These are phyloP conservation scores for Oryctes rhinoceros DNA, from an alignment of 1,140 invertebrate species.

Conservation along the genomic window DNA sequence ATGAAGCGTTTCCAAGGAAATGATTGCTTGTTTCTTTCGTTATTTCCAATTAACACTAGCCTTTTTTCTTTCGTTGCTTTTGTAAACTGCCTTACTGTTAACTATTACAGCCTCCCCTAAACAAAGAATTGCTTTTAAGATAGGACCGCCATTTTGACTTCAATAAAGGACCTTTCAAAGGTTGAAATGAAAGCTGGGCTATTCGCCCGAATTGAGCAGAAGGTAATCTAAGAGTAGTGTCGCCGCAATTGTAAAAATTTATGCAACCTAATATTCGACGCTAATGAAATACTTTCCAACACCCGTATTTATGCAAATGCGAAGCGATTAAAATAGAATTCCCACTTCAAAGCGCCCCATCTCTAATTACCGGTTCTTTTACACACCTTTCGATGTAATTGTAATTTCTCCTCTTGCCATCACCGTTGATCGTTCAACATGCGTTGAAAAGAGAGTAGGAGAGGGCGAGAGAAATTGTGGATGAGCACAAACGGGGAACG, in stretches of 20 bases:
- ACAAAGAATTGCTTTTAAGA: too few relatives aligned
- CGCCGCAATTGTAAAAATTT: not conserved
- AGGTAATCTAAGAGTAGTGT: not conserved
- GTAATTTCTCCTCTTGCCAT: constrained; percentile 25
- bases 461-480: not conserved
- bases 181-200: too few relatives aligned
- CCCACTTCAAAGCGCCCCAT: constrained; percentile 4
- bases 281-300: not conserved
- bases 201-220: too few relatives aligned
- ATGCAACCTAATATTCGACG: not conserved
- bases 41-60: too few relatives aligned
- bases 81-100: too few relatives aligned
- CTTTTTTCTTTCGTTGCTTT: too few relatives aligned
- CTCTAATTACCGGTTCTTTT: constrained; percentile 27
- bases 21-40: too few relatives aligned
- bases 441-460: not conserved
- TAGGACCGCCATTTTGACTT: too few relatives aligned
- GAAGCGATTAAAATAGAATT: not conserved
- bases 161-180: too few relatives aligned
- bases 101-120: too few relatives aligned
- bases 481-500: not conserved
- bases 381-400: constrained; percentile 25
- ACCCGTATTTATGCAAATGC: not conserved
- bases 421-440: constrained; percentile 8
- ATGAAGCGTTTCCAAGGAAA: too few relatives aligned